Base-by-base conservation (phyloP, 1,140 invertebrate genomes). In the Pseudomyrmex pallidus region DNA sequence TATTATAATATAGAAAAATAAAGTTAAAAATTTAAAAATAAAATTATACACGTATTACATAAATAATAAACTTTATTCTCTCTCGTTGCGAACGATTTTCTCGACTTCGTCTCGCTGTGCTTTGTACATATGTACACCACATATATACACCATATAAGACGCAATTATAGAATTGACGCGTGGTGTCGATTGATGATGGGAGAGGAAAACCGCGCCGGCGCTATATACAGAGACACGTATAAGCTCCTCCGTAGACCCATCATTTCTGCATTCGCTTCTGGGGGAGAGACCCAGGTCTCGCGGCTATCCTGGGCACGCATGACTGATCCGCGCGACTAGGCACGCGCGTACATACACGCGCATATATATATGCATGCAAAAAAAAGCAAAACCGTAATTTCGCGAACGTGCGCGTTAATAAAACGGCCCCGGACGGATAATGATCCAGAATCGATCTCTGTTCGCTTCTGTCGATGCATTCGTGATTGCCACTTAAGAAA, bases 241-340 rank as follows among this genome's bases (percentile, higher is more conserved):
- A 13, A n/a, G 54, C 15, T n/a, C 22, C 74, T 67, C 22, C 25
- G 52, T 48, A 56, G 83, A 35, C 70, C 84, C 88, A 88, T 90
- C 74, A 89, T 90, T 90, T 87, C 5, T 35, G 89, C 85, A 83
- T 89, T 89, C 62, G 76, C 56, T 85, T 88, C 84, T 85, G 85
- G 67, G 88, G 77, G 35, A 35, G 35, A 35, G 35, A 35, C 85
- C 82, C 62, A 80, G 44, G 84, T 87, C 89, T 78, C 82, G 86
- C 78, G 52, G 73, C 72, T 56, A 90, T 90, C 86, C 87, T 25
- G 25, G n/a, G 67, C 87, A 91, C 90, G 91, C 90, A 90, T 91
- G 89, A 89, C 89, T 90, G 90, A 74, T 50, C 77, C 67, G 76
- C 77, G 67, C 57, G 74, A 87, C 64, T 70, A 61, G 74, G 85